These are phyloP conservation scores for Hypanus sabinus DNA, from an alignment of 2,113 vertebrate genomes.

Conservation along the genomic window DNA sequence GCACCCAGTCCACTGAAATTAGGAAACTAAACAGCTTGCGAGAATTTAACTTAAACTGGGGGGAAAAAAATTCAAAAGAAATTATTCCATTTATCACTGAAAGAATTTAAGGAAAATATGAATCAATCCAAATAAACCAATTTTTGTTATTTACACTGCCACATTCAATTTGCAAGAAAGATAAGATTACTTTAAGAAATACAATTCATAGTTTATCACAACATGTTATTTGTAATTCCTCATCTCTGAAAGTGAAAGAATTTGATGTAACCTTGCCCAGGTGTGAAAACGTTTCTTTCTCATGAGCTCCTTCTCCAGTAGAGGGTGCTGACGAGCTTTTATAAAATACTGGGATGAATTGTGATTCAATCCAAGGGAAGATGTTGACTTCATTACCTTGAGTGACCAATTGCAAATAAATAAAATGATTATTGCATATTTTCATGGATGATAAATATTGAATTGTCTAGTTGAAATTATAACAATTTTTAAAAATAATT, in stretches of 20 bases:
- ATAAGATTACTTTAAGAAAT: not conserved
- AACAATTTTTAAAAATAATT: too few relatives aligned
- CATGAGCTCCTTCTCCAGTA: not conserved
- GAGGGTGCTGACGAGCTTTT: constrained; percentile 22
- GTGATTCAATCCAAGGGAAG: not conserved
- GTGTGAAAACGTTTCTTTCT: not conserved
- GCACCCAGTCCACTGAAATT: not conserved
- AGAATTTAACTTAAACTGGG: not conserved
- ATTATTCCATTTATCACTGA: not conserved
- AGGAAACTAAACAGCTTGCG: not conserved
- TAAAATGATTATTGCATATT: constrained; percentile 2
- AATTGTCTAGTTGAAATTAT: not conserved
- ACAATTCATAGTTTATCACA: not conserved
- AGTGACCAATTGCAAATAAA: constrained; percentile 4
- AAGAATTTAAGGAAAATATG: not conserved
- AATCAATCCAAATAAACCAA: not conserved
- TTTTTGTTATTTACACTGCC: not conserved
- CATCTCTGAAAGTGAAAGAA: not conserved
- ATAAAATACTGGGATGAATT: not conserved
- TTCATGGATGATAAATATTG: not conserved
- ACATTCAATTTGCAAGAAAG: not conserved
- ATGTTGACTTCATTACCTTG: not conserved
- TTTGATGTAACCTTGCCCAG: not conserved
- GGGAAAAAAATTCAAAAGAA: not conserved
- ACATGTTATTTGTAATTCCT: not conserved